Conservation (phyloP, 2,888 invertebrate genomes). For the Mantis religiosa region DNA sequence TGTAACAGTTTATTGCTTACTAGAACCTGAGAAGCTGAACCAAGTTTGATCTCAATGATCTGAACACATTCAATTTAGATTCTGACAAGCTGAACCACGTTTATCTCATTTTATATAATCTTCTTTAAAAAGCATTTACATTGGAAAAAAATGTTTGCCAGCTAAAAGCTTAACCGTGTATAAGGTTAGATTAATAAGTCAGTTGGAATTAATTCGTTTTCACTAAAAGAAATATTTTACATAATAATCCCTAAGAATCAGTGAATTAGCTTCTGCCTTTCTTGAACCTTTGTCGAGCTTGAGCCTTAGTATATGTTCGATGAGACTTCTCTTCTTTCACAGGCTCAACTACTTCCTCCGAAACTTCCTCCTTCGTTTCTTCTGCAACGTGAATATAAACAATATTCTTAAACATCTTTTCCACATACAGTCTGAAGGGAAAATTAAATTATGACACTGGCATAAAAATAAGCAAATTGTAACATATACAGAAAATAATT, state of each 20-base stretch:
- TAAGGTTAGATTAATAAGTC: not conserved
- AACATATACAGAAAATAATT: no score
- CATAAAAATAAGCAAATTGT: no score
- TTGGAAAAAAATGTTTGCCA: not conserved
- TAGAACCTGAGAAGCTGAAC: not conserved
- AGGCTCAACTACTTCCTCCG: slow-evolving; percentile 42
- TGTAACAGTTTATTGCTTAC: not conserved
- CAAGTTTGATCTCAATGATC: not conserved
- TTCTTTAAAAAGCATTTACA: not conserved
- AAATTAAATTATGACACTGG: no score
- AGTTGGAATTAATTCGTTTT: not conserved
- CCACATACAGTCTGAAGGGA: no score
- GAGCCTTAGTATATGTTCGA: slow-evolving; percentile 64
- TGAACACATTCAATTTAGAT: no score
- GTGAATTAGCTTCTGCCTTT: slow-evolving; percentile 53
- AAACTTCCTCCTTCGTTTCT: slow-evolving; percentile 21
- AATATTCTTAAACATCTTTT: no score
- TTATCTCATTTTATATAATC: not conserved
- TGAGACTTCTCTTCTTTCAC: slow-evolving; percentile 36
- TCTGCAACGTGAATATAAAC: slow-evolving; percentile 15
- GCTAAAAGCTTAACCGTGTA: not conserved
- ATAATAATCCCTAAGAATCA: not conserved
- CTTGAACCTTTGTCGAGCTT: slow-evolving; percentile 69
- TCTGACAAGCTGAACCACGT: no score
- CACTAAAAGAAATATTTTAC: not conserved